Conservation (phyloP, 2,888 invertebrate genomes). For the Polia nebulosa region DNA sequence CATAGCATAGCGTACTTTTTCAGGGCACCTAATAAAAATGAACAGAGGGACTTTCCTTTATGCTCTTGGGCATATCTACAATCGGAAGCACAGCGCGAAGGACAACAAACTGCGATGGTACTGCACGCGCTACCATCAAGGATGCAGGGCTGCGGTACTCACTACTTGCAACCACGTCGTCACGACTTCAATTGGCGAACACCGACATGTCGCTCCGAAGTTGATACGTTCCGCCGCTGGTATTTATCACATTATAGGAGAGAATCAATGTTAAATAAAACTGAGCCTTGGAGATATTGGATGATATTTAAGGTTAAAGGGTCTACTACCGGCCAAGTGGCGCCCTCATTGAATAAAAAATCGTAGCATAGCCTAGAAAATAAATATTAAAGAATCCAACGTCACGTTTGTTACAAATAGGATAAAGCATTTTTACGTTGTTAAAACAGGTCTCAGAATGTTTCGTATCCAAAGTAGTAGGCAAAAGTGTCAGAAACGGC, state of each 20-base stretch:
- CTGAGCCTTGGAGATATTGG: neutral
- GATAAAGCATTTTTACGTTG: too few relatives aligned
- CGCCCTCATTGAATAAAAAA: too few relatives aligned
- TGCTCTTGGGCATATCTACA: slow-evolving; percentile 27
- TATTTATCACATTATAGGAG: slow-evolving; percentile 24
- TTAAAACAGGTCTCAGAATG: too few relatives aligned
- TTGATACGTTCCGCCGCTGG: slow-evolving; percentile 14
- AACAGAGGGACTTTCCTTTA: slow-evolving; percentile 7
- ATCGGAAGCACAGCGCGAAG: slow-evolving; percentile 32
- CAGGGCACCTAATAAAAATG: slow-evolving; percentile 33
- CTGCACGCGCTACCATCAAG: slow-evolving; percentile 50
- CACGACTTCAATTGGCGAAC: slow-evolving; percentile 5
- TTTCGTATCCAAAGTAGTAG: too few relatives aligned
- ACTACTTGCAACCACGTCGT: slow-evolving; percentile 26
- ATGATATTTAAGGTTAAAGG: neutral
- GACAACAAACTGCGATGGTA: slow-evolving; percentile 35
- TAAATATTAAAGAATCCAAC: too few relatives aligned
- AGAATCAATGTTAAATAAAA: neutral
- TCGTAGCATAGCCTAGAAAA: too few relatives aligned
- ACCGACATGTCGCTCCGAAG: slow-evolving; percentile 21
- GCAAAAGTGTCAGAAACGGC: too few relatives aligned
- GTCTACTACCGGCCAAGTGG: too few relatives aligned
- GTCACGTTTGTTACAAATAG: too few relatives aligned
- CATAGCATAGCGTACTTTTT: neutral
- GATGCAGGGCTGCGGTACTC: slow-evolving; percentile 46